Percentiles rank a stretch among this genome's conserved stretches.
Conservation (phyloP, 2,113 vertebrate species). For the Acrocephalus arundinaceus region DNA sequence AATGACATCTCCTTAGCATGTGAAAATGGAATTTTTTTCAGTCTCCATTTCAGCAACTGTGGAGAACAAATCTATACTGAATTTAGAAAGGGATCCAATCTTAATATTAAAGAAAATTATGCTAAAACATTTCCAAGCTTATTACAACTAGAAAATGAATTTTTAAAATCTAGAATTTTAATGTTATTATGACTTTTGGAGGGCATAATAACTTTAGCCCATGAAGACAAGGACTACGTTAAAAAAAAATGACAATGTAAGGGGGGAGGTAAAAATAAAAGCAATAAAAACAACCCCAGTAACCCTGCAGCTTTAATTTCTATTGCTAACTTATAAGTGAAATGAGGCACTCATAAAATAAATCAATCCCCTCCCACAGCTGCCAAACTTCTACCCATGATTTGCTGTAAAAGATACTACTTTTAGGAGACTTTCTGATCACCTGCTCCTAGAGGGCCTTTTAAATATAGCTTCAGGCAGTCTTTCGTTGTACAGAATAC, state of each 20-base stretch:
- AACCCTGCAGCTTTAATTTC: neutral
- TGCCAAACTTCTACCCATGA: neutral
- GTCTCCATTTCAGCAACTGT: neutral
- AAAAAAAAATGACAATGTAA: neutral
- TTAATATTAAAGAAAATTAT: neutral
- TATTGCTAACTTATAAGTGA: neutral
- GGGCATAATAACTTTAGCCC: neutral
- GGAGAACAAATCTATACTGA: neutral
- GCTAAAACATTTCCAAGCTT: neutral
- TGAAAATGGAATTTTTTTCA: neutral
- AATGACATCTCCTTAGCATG: neutral
- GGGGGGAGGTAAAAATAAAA: rapidly evolving
- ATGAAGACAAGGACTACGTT: neutral
- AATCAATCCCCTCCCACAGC: neutral
- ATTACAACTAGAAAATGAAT: neutral
- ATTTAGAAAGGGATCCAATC: neutral
- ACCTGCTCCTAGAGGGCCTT: neutral
- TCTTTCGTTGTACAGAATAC: neutral
- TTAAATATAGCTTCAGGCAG: neutral
- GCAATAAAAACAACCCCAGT: rapidly evolving
- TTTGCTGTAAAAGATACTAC: neutral
- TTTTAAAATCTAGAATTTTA: neutral
- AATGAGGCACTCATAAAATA: neutral
- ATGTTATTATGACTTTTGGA: neutral
- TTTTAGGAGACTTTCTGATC: neutral